These are phyloP conservation scores for Gobio gobio DNA, from an alignment of 2,113 vertebrate species.

Conservation along the genomic window DNA sequence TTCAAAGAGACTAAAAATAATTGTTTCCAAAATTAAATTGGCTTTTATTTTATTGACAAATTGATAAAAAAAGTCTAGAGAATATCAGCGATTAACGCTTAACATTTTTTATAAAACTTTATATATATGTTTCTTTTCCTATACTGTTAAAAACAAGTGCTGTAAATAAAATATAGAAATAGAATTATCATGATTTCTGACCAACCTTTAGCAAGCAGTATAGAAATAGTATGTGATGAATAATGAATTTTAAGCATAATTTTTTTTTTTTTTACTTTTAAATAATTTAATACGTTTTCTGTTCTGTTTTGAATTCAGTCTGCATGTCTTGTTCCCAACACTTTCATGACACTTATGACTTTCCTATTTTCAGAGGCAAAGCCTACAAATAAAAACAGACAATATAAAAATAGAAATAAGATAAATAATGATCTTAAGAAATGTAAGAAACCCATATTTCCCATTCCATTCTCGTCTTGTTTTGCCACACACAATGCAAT, in stretches of 20 bases:
- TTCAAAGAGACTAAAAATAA: neutral
- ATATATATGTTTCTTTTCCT: neutral
- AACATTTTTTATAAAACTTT: too few relatives aligned
- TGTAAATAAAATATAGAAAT: neutral
- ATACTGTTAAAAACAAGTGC: neutral
- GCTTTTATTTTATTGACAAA: too few relatives aligned
- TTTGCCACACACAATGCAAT: neutral
- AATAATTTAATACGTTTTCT: neutral
- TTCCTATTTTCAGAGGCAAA: neutral
- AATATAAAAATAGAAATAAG: neutral
- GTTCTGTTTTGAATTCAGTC: neutral
- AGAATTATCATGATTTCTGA: neutral
- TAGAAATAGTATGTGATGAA: neutral
- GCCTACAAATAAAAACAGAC: neutral
- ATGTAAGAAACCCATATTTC: too few relatives aligned
- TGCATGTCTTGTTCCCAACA: neutral
- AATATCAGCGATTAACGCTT: too few relatives aligned
- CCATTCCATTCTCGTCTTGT: neutral
- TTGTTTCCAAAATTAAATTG: neutral
- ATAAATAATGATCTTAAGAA: neutral
- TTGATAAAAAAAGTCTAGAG: too few relatives aligned
- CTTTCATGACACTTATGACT: neutral
- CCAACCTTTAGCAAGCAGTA: neutral
- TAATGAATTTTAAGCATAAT: neutral
- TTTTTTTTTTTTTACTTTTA: neutral